Percentiles rank a stretch among this genome's conserved stretches.
These are phyloP conservation scores for Drosophila tropicalis DNA, from an alignment of 1,140 invertebrate genomes.

Conservation along the genomic window DNA sequence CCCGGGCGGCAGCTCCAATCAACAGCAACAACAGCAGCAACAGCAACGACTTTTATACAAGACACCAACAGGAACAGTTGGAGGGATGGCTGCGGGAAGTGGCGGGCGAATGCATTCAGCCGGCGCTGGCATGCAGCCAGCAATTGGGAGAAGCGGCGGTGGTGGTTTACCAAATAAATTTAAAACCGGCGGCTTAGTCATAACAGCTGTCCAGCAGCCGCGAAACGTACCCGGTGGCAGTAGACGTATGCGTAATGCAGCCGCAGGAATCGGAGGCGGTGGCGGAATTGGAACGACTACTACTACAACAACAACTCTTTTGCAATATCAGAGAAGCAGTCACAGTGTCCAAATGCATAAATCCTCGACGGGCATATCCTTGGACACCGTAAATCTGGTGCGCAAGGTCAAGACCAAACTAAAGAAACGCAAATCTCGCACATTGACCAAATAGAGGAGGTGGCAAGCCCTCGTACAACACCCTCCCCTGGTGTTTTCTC, in stretches of 20 bases:
- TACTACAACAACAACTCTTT: background rate
- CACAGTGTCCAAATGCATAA: slow-evolving; percentile 34
- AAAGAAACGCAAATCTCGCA: slow-evolving; percentile 76
- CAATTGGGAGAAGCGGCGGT: slow-evolving; percentile 1
- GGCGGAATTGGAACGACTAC: background rate
- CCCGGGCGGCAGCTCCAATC: slow-evolving; percentile 32
- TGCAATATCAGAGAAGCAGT: slow-evolving; percentile 44
- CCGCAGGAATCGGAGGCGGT: slow-evolving; percentile 13
- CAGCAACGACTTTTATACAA: slow-evolving; percentile 55
- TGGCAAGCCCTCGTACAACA: background rate
- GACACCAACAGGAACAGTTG: slow-evolving; percentile 7
- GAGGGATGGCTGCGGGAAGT: background rate
- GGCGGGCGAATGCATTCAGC: slow-evolving; percentile 38
- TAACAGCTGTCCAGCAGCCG: slow-evolving; percentile 83
- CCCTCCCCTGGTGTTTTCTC: background rate
- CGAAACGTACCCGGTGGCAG: slow-evolving; percentile 29
- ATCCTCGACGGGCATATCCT: slow-evolving; percentile 37
- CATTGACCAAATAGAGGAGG: slow-evolving; percentile 40
- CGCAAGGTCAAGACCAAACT: slow-evolving; percentile 79
- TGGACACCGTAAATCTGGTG: slow-evolving; percentile 65
- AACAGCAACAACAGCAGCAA: slow-evolving; percentile 33
- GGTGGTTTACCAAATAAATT: slow-evolving; percentile 81
- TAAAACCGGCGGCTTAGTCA: slow-evolving; percentile 85
- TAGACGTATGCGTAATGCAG: slow-evolving; percentile 48
- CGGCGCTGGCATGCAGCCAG: slow-evolving; percentile 23